Evolutionary conservation across 2,797 vertebrate genomes (phyloP).

Genomic region (Spondyliosoma cantharus): DNA sequence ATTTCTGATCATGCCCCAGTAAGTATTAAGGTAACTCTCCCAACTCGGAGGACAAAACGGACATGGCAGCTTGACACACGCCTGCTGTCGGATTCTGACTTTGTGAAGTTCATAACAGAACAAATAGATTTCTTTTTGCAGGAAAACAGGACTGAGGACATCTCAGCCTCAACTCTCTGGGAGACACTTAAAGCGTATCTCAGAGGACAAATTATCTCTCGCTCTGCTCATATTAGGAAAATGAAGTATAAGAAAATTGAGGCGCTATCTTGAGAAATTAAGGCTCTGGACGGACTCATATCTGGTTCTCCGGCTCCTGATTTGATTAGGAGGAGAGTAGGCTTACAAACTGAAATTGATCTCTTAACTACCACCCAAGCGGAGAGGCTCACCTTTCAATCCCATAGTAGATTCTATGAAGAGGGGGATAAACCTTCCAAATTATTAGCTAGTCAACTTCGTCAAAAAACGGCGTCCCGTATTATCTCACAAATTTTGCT

Average conservation of each 20-base stretch:
- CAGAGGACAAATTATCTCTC: too few relatives aligned
- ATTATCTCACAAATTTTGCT: too few relatives aligned
- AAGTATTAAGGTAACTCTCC: neutral
- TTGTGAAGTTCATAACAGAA: neutral
- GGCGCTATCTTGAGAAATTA: too few relatives aligned
- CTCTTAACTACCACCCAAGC: neutral
- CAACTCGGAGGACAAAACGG: neutral
- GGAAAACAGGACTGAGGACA: too few relatives aligned
- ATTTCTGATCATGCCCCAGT: neutral
- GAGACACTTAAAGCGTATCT: too few relatives aligned
- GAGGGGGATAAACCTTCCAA: slow-evolving; percentile 1
- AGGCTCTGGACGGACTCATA: too few relatives aligned
- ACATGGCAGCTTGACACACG: neutral
- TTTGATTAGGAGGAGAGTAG: too few relatives aligned
- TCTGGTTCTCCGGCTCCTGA: too few relatives aligned
- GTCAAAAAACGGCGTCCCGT: neutral
- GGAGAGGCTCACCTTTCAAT: too few relatives aligned
- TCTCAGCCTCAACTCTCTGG: too few relatives aligned
- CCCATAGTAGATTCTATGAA: neutral
- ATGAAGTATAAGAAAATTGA: too few relatives aligned
- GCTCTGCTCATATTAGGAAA: too few relatives aligned
- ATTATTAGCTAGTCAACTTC: neutral
- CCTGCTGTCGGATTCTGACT: neutral
- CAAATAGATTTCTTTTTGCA: neutral
- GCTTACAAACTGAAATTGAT: neutral